phyloP scores from a whole-genome alignment of 2,888 invertebrate genomes.

The Lasius fuliginosus region DNA sequence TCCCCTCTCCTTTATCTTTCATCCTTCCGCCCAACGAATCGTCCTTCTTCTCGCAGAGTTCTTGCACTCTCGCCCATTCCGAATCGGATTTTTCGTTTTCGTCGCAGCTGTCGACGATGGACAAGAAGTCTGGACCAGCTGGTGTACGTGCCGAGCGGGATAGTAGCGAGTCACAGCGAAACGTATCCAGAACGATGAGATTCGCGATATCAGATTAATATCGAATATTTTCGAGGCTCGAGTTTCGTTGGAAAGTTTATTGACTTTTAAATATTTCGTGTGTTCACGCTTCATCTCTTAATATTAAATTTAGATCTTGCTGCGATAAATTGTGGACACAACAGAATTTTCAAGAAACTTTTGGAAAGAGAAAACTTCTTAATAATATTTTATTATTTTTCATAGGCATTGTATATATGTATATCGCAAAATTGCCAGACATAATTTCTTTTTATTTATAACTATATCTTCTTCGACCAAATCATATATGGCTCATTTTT shows the following conservation, averaged over 20 bases:
- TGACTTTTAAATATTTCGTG: not conserved
- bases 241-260: not conserved
- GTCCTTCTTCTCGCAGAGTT: constrained; percentile 52
- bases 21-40: constrained; percentile 22
- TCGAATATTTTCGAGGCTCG: not conserved
- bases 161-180: constrained; percentile 50
- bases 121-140: constrained; percentile 88
- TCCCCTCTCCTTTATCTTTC: constrained; percentile 12
- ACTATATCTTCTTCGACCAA: not conserved
- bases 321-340: not conserved
- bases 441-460: not conserved
- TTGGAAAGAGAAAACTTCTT: not conserved
- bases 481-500: not conserved
- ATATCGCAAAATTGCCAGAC: not conserved
- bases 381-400: not conserved
- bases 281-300: not conserved
- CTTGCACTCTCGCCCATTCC: constrained; percentile 72
- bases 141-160: constrained; percentile 84
- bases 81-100: constrained; percentile 74
- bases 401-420: not conserved
- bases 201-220: constrained; percentile 9
- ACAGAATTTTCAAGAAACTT: not conserved
- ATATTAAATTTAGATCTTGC: not conserved
- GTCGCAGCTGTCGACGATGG: constrained; percentile 85
- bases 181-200: constrained; percentile 7